phyloP scores from a whole-genome alignment of 2,797 vertebrate genomes.

The Typhlichthys eigenmanni region DNA sequence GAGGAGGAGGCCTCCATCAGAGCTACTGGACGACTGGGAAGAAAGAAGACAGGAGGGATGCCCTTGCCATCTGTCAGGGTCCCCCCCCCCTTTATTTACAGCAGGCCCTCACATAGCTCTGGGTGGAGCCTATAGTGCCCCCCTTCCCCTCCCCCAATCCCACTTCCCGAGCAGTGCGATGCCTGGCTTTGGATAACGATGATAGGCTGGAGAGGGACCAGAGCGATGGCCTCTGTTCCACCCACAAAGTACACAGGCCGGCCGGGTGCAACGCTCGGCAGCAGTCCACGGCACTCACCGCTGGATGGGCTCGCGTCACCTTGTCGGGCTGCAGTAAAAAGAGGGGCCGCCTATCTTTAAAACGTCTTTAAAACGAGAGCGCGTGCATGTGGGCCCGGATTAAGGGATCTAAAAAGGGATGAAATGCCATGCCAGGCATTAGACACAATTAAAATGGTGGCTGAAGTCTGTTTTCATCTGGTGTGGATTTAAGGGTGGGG shows the following conservation, averaged over 20 bases:
- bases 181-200: conserved; percentile 50
- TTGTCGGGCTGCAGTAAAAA: conserved; percentile 53
- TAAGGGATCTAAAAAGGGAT: conserved; percentile 57
- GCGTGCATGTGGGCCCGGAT: conserved; percentile 56
- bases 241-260: conserved; percentile 12
- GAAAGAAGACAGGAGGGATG: neutral
- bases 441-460: conserved; percentile 66
- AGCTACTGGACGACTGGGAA: conserved; percentile 22
- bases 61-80: conserved; percentile 43
- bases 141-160: conserved; percentile 18
- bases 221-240: conserved; percentile 26
- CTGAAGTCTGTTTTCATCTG: conserved; percentile 56
- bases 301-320: conserved; percentile 41
- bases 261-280: conserved; percentile 33
- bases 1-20: conserved; percentile 21
- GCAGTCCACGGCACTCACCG: conserved; percentile 21
- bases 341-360: conserved; percentile 30
- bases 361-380: conserved; percentile 58
- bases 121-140: conserved; percentile 10
- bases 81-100: conserved; percentile 25
- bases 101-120: conserved; percentile 6
- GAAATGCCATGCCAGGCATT: conserved; percentile 52
- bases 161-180: conserved; percentile 40
- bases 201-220: conserved; percentile 41
- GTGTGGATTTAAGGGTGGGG: conserved; percentile 48